These are phyloP conservation scores for Oryzias celebensis DNA, from an alignment of 2,113 vertebrate genomes.

Conservation along the genomic window DNA sequence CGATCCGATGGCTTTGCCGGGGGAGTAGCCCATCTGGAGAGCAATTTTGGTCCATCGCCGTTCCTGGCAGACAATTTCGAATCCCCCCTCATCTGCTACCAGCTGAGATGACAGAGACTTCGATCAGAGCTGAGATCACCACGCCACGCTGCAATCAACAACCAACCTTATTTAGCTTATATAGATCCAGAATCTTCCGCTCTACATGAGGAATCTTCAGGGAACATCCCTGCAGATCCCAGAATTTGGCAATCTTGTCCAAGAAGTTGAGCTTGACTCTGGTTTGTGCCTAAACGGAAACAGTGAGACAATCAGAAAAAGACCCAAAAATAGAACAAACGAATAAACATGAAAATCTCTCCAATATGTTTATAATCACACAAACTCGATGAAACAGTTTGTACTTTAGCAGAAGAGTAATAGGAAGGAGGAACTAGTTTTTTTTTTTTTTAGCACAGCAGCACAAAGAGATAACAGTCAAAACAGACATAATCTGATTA, in stretches of 20 bases:
- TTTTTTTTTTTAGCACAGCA: background rate
- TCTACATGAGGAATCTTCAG: slow-evolving; percentile 98
- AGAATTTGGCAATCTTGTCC: slow-evolving; percentile 98
- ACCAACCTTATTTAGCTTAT: slow-evolving; percentile 89
- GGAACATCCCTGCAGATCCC: slow-evolving; percentile 95
- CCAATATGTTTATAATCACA: background rate
- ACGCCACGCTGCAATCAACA: background rate
- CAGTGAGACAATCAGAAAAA: background rate
- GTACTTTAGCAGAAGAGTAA: too few species aligned
- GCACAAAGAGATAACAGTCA: slow-evolving; percentile 8
- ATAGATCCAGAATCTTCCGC: slow-evolving; percentile 95
- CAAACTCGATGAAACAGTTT: too few species aligned
- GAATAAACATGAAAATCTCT: background rate
- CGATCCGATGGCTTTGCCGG: slow-evolving; percentile 94
- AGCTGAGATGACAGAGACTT: slow-evolving; percentile 73
- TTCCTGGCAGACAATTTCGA: slow-evolving; percentile 90
- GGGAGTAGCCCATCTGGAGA: slow-evolving; percentile 90
- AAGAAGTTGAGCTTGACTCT: slow-evolving; percentile 97
- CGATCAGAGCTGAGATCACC: background rate
- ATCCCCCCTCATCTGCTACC: slow-evolving; percentile 95
- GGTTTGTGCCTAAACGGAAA: slow-evolving; percentile 86
- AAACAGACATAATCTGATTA: background rate
- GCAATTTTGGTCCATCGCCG: slow-evolving; percentile 97
- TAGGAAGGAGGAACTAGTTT: too few species aligned
- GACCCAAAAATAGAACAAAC: background rate